Evolutionary conservation across 2,797 vertebrate species (phyloP), one percentile per base, ranked within the genome.

Genomic region (Myoxocephalus aenaeus): DNA sequence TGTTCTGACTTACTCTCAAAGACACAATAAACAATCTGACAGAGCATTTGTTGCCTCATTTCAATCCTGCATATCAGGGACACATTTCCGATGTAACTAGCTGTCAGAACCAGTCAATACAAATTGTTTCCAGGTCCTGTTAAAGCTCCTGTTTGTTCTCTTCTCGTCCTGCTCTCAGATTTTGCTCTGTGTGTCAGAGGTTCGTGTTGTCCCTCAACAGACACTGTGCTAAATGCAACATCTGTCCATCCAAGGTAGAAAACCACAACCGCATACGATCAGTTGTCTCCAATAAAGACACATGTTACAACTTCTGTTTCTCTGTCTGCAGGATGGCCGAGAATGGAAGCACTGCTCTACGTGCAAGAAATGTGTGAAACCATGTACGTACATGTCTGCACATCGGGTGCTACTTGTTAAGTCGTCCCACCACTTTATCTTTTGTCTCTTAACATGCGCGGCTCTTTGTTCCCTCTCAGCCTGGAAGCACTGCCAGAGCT

Each of bases 361-460:
- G 7, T 99, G 98, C 90, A 92, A 92, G 79, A 98, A 95, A 82
- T 99, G 97, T 83, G 97, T 99, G 42, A 99, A 99, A 81, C 97
- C 98, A 57, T 97, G 98, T 99, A 95, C 94, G 94, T 90, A 58
- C 4, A 69, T 7, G 14, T 29, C 22, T 0, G 6, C 18, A 14
- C 32, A 11, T 25, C 27, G 57, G 15, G 62, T 40, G 1, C 4
- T 9, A 7, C 9, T 18, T 22, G 4, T 34, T 6, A 36, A 6
- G 14, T 38, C 3, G 20, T 58, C 9, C 18, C 10, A 2, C 38
- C 20, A 36, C 20, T 36, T 53, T 2, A 11, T 3, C 15, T 12
- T 25, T 50, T 34, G 5, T 36, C 9, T 38, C 0, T 71, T 25
- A n/a, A 69, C 38, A 4, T 36, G n/a, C 18, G 0, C 22, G 14